Base-by-base conservation (phyloP, 2,113 vertebrate species). In the Neogobius melanostomus region DNA sequence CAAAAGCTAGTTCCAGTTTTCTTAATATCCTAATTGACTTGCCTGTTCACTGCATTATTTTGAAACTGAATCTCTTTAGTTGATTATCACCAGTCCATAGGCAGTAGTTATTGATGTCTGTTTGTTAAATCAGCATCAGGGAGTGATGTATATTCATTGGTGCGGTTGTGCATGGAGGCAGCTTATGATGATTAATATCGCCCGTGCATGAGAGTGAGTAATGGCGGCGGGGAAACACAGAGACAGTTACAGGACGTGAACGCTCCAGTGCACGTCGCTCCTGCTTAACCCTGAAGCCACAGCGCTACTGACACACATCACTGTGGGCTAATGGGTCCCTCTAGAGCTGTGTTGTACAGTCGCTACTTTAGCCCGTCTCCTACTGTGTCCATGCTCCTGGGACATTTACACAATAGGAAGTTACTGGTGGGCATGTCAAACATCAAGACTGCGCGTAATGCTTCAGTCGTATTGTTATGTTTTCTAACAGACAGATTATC, bases 131-230 rank as follows among this genome's bases (percentile, higher is more conserved):
- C 52, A 46, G 57, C 79, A 72, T 68, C 45, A 56, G 46, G 66
- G 66, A 69, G 68, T 69, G 42, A 82, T 82, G 77, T 76, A 78
- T 80, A 82, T 82, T 68, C 72, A 83, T 82, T 69, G 68, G 46
- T 60, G 74, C 17, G 42, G 73, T 51, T 80, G 80, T 74, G 76
- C 59, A 64, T 69, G 44, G 71, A 67, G 72, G 69, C 57, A 67
- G 66, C 73, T 72, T 80, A 45, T 47, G 66, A 74, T 84, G 72
- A 87, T 87, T 82, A 85, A 87, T 84, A 78, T 66, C 71, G 47
- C 50, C 69, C 71, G 77, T 63, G 69, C 76, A 64, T 62, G 44
- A 77, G 72, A 52, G 68, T 88, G 84, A 83, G 82, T 82, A 86
- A 88, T 87, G 71, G 69, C 69, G 74, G 60, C 62, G 56, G 69